Conservation (phyloP, 2,888 invertebrate genomes). For the Oscheius myriophilus region DNA sequence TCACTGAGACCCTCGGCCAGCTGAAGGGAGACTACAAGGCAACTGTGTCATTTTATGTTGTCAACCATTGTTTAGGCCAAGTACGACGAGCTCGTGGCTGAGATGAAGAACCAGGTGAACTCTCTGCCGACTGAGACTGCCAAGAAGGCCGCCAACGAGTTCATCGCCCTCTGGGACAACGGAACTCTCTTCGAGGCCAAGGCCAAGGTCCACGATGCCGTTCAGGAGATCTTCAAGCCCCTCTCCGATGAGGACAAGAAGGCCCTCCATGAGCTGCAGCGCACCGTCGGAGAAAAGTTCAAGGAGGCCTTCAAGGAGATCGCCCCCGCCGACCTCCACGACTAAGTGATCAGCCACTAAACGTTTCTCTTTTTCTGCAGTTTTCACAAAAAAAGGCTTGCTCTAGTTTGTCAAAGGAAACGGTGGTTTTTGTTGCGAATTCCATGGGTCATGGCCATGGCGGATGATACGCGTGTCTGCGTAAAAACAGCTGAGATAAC, state of each 20-base stretch:
- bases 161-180: constrained; percentile 27
- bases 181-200: constrained; percentile 22
- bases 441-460: neutral
- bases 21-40: constrained; percentile 23
- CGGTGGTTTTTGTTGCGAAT: neutral
- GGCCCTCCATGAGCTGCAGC: constrained; percentile 36
- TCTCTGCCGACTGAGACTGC: constrained; percentile 9
- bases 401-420: too few species aligned
- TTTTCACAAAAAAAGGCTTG: constrained; percentile 8
- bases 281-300: constrained; percentile 38
- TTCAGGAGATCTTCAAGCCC: constrained; percentile 27
- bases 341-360: neutral
- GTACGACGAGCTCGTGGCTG: constrained; percentile 1
- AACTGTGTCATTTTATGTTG: too few species aligned
- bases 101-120: constrained; percentile 8
- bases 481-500: too few species aligned
- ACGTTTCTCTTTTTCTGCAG: neutral
- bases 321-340: neutral
- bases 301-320: constrained; percentile 27
- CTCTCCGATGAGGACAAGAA: constrained; percentile 35
- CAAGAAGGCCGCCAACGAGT: constrained; percentile 35
- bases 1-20: neutral
- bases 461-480: too few species aligned
- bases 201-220: constrained; percentile 6
- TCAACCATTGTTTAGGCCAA: neutral